These are phyloP conservation scores for Gadopsis marmoratus DNA, from an alignment of 2,797 vertebrate genomes.

Conservation along the genomic window DNA sequence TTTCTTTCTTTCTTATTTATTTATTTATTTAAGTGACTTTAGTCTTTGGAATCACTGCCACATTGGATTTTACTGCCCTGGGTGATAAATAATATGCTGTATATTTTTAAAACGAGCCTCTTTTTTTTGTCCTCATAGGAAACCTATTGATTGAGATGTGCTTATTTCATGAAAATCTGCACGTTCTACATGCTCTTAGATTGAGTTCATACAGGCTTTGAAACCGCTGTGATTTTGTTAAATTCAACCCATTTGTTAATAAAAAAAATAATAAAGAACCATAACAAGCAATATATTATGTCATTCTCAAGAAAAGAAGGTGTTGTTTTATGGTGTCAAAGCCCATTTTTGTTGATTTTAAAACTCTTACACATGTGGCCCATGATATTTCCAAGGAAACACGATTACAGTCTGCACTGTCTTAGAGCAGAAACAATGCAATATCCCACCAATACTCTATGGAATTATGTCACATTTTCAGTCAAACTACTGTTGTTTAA, in stretches of 20 bases:
- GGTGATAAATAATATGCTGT: constrained; percentile 43
- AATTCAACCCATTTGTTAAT: background rate
- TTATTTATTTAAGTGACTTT: constrained; percentile 35
- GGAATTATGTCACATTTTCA: constrained; percentile 5
- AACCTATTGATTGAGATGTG: constrained; percentile 24
- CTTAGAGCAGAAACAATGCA: constrained; percentile 31
- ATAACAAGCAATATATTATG: constrained; percentile 57
- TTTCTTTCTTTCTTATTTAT: constrained; percentile 6
- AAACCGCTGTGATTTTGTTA: constrained; percentile 10
- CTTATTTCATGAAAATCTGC: constrained; percentile 24
- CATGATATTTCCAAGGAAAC: constrained; percentile 28
- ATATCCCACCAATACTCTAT: constrained; percentile 31
- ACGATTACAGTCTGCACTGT: background rate
- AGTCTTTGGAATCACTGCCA: constrained; percentile 59
- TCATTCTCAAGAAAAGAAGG: constrained; percentile 7
- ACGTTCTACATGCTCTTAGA: background rate
- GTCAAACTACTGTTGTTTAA: constrained; percentile 9
- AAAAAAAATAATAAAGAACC: background rate
- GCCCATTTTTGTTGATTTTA: constrained; percentile 7
- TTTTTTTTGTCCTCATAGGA: constrained; percentile 28
- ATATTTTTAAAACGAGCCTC: constrained; percentile 12
- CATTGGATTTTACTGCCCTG: constrained; percentile 50
- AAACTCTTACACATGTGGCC: background rate
- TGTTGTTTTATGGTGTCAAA: background rate
- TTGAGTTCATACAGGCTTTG: background rate